Conservation (phyloP, 2,888 invertebrate species). For the Volucella inanis region DNA sequence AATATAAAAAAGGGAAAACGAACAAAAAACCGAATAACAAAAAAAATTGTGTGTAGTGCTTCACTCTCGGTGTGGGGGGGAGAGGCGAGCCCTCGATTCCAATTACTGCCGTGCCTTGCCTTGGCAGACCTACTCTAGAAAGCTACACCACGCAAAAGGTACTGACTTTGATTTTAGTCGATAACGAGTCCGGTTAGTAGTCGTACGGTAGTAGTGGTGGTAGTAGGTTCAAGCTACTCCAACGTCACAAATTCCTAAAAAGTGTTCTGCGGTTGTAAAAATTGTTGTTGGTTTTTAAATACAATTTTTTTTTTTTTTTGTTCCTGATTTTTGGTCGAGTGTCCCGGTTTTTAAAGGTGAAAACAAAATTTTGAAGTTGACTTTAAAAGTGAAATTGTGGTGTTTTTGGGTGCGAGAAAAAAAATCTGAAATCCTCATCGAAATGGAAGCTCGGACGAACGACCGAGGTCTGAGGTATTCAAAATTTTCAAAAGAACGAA, state of each 20-base stretch:
- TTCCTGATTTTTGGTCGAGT: constrained; percentile 20
- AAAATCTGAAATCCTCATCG: background rate
- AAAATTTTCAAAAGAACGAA: background rate
- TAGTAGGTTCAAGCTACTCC: constrained; percentile 69
- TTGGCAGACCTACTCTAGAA: constrained; percentile 32
- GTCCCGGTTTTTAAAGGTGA: constrained; percentile 17
- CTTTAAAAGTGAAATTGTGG: too few species aligned
- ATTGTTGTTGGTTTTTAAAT: constrained; percentile 40
- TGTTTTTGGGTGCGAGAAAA: constrained; percentile 1
- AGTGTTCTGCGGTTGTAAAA: constrained; percentile 65
- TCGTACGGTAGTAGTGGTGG: constrained; percentile 72
- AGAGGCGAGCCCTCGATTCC: constrained; percentile 44
- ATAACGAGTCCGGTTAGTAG: constrained; percentile 75
- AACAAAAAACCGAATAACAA: too few species aligned
- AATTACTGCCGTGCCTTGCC: constrained; percentile 13
- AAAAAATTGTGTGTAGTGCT: constrained; percentile 46
- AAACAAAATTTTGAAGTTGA: too few species aligned
- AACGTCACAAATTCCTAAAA: constrained; percentile 54
- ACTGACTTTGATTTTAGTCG: constrained; percentile 74
- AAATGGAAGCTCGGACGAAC: background rate
- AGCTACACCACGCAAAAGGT: constrained; percentile 67
- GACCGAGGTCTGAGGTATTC: background rate
- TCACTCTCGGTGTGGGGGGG: constrained; percentile 60
- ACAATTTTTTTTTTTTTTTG: constrained; percentile 17
- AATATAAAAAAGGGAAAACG: too few species aligned